Percentiles rank a stretch among this genome's conserved stretches.
Conservation (phyloP, 1,140 invertebrate species). For the Lordiphosa stackelbergi region DNA sequence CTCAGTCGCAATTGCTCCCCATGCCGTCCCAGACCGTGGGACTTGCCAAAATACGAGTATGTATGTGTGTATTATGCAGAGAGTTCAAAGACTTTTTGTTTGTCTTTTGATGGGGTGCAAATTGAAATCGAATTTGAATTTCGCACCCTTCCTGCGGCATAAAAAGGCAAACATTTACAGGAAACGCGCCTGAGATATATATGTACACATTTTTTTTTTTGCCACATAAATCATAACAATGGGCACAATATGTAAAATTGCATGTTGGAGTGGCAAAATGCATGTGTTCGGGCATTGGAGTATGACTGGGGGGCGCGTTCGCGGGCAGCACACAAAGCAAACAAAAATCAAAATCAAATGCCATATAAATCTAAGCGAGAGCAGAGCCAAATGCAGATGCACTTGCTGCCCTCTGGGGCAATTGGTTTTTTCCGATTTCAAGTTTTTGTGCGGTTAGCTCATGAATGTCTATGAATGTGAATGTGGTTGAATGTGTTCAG, state of each 20-base stretch:
- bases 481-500: neutral
- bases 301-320: neutral
- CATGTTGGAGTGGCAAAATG: conserved; percentile 40
- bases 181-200: conserved; percentile 63
- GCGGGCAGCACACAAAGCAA: conserved; percentile 25
- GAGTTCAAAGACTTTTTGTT: conserved; percentile 73
- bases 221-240: conserved; percentile 73
- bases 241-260: conserved; percentile 63
- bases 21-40: conserved; percentile 54
- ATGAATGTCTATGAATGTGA: conserved; percentile 13
- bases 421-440: conserved; percentile 6
- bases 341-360: conserved; percentile 72
- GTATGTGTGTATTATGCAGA: conserved; percentile 65
- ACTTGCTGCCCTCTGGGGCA: neutral
- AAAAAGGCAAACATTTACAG: conserved; percentile 54
- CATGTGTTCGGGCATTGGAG: conserved; percentile 23
- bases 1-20: conserved; percentile 34
- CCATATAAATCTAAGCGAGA: conserved; percentile 50
- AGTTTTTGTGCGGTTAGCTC: neutral
- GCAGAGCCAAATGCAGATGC: conserved; percentile 17
- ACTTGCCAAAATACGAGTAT: conserved; percentile 32
- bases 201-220: conserved; percentile 33
- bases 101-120: conserved; percentile 71
- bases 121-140: conserved; percentile 65
- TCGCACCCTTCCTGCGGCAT: conserved; percentile 23